A percentile compares a stretch with the other conserved stretches of the same genome.
Conservation (phyloP, 2,888 invertebrate species). For the Pedicia rivosa region DNA sequence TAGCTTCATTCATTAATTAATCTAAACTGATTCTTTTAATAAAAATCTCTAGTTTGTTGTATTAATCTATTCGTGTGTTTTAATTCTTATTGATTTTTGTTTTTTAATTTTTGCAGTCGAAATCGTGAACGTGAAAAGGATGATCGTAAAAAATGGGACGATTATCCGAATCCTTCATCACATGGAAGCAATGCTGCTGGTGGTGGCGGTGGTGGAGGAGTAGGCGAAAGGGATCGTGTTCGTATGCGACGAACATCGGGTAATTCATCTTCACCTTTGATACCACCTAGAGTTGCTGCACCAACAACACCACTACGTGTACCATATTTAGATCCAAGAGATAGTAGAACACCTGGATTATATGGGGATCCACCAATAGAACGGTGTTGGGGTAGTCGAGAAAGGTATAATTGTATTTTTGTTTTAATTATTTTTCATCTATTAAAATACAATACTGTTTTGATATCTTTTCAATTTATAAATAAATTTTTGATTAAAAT, state of each 20-base stretch:
- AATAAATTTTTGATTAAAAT: too few species aligned
- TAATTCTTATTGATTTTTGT: too few species aligned
- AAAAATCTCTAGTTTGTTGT: too few species aligned
- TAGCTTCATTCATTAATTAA: too few species aligned
- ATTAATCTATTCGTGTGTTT: too few species aligned
- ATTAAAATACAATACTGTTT: background rate
- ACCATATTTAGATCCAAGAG: slow-evolving; percentile 9
- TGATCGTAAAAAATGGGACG: slow-evolving; percentile 26
- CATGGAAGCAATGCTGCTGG: slow-evolving; percentile 13
- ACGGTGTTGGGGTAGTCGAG: slow-evolving; percentile 13
- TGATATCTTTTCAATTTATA: too few species aligned
- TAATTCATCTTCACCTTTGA: slow-evolving; percentile 20
- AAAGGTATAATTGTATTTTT: background rate
- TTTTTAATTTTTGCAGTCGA: slow-evolving; percentile 14
- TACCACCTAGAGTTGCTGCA: slow-evolving; percentile 16
- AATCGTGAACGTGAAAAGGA: slow-evolving; percentile 22
- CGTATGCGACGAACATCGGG: slow-evolving; percentile 31
- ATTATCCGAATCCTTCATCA: slow-evolving; percentile 17
- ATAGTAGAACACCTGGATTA: slow-evolving; percentile 14
- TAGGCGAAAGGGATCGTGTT: slow-evolving; percentile 11
- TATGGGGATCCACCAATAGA: slow-evolving; percentile 17
- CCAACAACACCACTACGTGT: slow-evolving; percentile 14
- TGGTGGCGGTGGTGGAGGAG: background rate
- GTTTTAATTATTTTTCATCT: background rate
- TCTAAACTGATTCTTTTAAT: too few species aligned